Base-by-base conservation (phyloP, 2,113 vertebrate species). In the Tragelaphus buxtoni region DNA sequence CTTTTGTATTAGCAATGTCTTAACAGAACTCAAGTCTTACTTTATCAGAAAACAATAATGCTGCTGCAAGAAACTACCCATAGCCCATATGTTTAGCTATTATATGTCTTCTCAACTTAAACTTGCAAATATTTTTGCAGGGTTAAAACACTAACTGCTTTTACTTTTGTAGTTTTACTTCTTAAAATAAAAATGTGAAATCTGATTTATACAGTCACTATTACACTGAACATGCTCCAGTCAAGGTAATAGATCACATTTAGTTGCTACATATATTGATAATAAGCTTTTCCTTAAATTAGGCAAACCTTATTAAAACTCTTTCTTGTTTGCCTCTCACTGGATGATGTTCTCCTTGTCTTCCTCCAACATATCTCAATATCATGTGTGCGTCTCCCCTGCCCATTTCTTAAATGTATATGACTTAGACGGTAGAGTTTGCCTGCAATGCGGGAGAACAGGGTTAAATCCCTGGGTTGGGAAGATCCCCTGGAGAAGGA, bases 111-210 rank as follows among this genome's bases (percentile, higher is more conserved):
- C 60, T 47, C 8, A 90, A n/a, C 4, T 28, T 74, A 61, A 61
- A 30, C 16, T 35, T 53, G 60, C 9, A 77, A 20, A 69, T 61
- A 60, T 69, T 89, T 91, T 95, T 10, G 3, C 51, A 42, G 51
- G n/a, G n/a, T 53, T 42, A 26, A 30, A 56, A 76, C 9, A 60
- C 9, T 53, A 4, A n/a, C 58, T 72, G n/a, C 58, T 12, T 32
- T 39, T 85, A 58, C 24, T 69, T 96, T 90, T 53, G 47, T 28
- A 42, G 42, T 93, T 80, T n/a, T 28, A 42, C 51, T 79, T 85
- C 32, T 51, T 69, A 56, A 76, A 82, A n/a, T 7, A 58, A 74
- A 32, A 47, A 17, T 20, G 32, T 65, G 32, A 56, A 89, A 5
- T 39, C 42, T 58, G 51, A 4, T 10, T 12, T 79, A n/a, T 51